phyloP scores from a whole-genome alignment of 2,797 vertebrate genomes.

The Leptodactylus fallax region DNA sequence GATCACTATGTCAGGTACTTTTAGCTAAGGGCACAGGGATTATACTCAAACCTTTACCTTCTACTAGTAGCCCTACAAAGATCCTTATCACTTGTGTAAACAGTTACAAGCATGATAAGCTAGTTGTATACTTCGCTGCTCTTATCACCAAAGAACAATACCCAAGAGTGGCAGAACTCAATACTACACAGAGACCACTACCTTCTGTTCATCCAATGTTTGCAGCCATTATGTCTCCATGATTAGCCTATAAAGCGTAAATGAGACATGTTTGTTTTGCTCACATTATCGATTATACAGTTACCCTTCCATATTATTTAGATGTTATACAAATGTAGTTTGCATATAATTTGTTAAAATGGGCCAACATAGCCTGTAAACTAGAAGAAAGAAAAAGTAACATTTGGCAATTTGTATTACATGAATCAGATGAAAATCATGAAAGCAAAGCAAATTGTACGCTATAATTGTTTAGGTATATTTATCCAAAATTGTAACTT shows the following conservation, averaged over 20 bases:
- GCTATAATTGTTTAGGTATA: too few species aligned
- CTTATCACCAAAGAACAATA: not conserved
- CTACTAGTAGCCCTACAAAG: constrained; percentile 5
- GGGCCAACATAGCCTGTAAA: too few species aligned
- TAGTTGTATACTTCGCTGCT: not conserved
- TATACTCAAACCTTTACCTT: not conserved
- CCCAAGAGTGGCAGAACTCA: not conserved
- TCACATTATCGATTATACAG: not conserved
- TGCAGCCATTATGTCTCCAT: not conserved
- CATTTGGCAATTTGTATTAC: not conserved
- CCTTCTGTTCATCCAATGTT: not conserved
- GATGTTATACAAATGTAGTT: not conserved
- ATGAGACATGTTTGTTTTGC: not conserved
- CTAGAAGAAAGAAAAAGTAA: too few species aligned
- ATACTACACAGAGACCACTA: not conserved
- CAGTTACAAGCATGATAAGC: not conserved
- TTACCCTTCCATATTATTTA: not conserved
- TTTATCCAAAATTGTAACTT: too few species aligned
- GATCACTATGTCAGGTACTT: not conserved
- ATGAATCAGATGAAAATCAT: not conserved
- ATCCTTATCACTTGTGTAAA: not conserved
- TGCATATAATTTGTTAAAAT: not conserved
- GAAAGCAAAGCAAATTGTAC: too few species aligned
- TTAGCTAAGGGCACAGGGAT: too few species aligned
- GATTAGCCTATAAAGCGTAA: not conserved